Evolutionary conservation across 1,140 invertebrate genomes (phyloP), one percentile per base, ranked within the genome.

Genomic region (Macrostomum lignano): DNA sequence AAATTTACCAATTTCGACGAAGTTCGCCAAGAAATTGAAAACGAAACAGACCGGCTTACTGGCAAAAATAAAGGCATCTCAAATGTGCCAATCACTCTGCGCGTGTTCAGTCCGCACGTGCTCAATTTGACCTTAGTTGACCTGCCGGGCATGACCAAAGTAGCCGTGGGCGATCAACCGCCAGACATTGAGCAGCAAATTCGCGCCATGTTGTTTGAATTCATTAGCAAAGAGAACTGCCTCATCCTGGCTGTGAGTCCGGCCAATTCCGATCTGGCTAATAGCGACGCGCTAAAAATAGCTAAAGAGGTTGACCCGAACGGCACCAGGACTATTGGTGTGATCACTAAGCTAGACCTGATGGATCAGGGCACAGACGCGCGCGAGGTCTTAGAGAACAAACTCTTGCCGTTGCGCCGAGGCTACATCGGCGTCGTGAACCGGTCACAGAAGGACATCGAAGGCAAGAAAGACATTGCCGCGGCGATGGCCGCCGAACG

Each of bases 361-460:
- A 96, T 98, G 88, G 91, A 98, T 52, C 82, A 96, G 50, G 91
- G 91, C 20, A 98, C 88, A 19, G 88, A 98, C 66, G 88, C 88
- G 7, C 66, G 79, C 33, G 88, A 98, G 44, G 79, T 96, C 41
- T 63, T 98, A 36, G 88, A 98, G 60, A 98, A 98, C 60, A 84
- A 82, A 58, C 60, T 94, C 32, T 62, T 98, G 36, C 84, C 86
- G 3, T 62, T 98, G 31, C 66, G 88, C 37, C 67, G 91, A 49
- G 62, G 84, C 7, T 93, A 91, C 50, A 82, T 96, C 46, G 88
- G 88, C 44, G 86, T 98, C 6, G 82, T 98, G 3, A 98, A 98
- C 61, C 69, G 91, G 45, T 88, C 81, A 48, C 91, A 98, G 58
- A 88, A 79, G 58, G 82, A 93, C 55, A 91, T 91, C 46, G 79